Evolutionary conservation across 2,797 vertebrate genomes (phyloP), one percentile per base, ranked within the genome.

Genomic region (Scolopax rusticola): DNA sequence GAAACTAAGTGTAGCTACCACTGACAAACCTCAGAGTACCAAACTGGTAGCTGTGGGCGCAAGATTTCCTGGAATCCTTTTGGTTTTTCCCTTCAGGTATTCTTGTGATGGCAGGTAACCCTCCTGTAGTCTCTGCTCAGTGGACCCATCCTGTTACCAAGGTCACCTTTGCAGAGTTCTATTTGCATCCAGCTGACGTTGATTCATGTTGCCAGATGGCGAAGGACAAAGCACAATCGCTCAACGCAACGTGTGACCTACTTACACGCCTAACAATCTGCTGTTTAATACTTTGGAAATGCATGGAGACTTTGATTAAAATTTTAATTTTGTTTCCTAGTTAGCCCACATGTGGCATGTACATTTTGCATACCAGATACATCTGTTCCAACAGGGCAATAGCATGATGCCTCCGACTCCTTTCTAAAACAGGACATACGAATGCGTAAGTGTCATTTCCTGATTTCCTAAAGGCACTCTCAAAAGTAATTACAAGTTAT

Each of bases 181-280:
- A 97, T 98, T 98, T 98, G 98, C 97, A 98, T 97, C 75, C 97
- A 98, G 98, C 97, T 98, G 98, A 98, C 97, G 97, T 96, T 98
- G 98, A 98, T 98, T 98, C 98, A 97, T 98, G 97, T 78, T 97
- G 98, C 98, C 99, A 99, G 99, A 99, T 99, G 98, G 99, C 98
- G 97, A 97, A 98, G 98, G 98, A 98, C 89, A 92, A 97, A 97
- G 93, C 95, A 88, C 96, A 93, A 95, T 97, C 84, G 57, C 97
- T 97, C 96, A 94, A 96, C 97, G 97, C 98, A 98, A 98, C 93
- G 94, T 98, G 98, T 98, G 99, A 99, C 99, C 99, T 98, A 99
- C 98, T 99, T 99, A 97, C 93, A 95, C 88, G 96, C 64, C 97
- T 97, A 97, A 96, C 98, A 98, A 97, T 97, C 98, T 98, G 98